A percentile compares a stretch with the other conserved stretches of the same genome.
Evolutionary conservation across 30 jellyfish, hydroid and myxozoan species (phyloP).

Genomic region (Aurelia sp.): DNA sequence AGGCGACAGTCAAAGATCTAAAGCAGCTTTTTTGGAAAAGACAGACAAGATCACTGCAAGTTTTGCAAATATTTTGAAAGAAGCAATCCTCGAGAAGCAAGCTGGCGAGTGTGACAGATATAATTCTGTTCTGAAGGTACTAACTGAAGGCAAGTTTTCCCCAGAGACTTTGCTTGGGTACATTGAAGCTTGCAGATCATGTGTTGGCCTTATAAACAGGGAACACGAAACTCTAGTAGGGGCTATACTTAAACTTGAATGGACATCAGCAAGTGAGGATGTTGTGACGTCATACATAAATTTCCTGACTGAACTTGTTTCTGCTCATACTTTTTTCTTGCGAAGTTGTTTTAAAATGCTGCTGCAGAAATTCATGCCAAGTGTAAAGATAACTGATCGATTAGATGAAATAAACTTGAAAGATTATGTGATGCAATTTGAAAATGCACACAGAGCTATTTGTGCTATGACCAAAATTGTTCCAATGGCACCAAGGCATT

Average conservation of each 20-base stretch:
- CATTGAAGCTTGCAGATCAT: conserved; percentile 57
- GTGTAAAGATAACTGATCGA: neutral
- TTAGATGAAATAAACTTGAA: neutral
- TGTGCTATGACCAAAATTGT: conserved; percentile 31
- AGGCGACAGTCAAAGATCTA: too few species aligned
- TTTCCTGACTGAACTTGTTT: conserved; percentile 52
- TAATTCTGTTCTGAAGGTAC: conserved; percentile 12
- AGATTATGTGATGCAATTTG: conserved; percentile 20
- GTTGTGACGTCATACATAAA: conserved; percentile 27
- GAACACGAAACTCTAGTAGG: conserved; percentile 69
- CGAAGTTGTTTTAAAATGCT: conserved; percentile 55
- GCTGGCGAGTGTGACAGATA: conserved; percentile 40
- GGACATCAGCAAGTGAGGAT: conserved; percentile 28
- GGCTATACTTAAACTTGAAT: conserved; percentile 36
- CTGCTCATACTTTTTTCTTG: conserved; percentile 67
- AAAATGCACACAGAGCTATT: conserved; percentile 51
- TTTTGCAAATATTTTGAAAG: conserved; percentile 10
- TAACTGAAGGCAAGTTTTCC: conserved; percentile 20
- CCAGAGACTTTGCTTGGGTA: conserved; percentile 2
- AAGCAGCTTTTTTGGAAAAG: too few species aligned
- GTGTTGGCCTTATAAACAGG: conserved; percentile 37
- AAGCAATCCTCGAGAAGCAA: conserved; percentile 37
- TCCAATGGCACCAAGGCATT: conserved; percentile 62
- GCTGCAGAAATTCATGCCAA: conserved; percentile 54
- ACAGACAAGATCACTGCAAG: too few species aligned